Base-by-base conservation (phyloP, 1,140 invertebrate genomes). In the Habropoda laboriosa region DNA sequence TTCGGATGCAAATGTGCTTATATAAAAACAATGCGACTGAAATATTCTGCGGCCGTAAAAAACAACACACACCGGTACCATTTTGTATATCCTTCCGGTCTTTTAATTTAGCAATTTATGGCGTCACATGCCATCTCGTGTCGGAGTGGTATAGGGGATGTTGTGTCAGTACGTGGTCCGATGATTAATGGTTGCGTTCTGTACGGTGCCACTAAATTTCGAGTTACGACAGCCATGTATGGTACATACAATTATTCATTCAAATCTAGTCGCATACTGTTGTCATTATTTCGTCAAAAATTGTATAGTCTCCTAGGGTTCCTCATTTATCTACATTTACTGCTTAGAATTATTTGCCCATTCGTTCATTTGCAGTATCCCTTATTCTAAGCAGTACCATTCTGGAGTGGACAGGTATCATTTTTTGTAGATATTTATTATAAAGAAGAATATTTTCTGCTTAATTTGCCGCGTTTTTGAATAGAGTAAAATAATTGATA, bases 91-190 rank as follows among this genome's bases (percentile, higher is more conserved):
- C 45, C 18, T 42, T 70, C 71, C 45, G 35, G 35, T 42, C 45
- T 78, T 78, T 70, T 78, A 78, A 78, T 78, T 78, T 75, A 68
- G 68, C 71, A 67, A 80, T 75, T 75, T 80, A 67, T 80, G 60
- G 51, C 72, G 76, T 75, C 71, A 63, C 79, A 80, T 60, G 61
- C 58, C 61, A 51, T 57, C 45, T 66, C 72, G 51, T 75, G 60
- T 80, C 45, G 42, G 58, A 49, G 4, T 38, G 63, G 55, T 68
- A 70, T 45, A 76, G 79, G 66, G 72, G 73, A 77, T 71, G 40
- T 71, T 78, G 73, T 35, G 71, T 49, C 64, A 75, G 63, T 74
- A 68, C 63, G 75, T 60, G 61, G 75, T 27, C 40, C 49, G 47
- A 71, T 78, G 75, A 78, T 78, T 78, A 78, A 78, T 78, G 66